These are phyloP conservation scores for Cyclina sinensis DNA, from an alignment of 1,140 invertebrate species.

Conservation along the genomic window DNA sequence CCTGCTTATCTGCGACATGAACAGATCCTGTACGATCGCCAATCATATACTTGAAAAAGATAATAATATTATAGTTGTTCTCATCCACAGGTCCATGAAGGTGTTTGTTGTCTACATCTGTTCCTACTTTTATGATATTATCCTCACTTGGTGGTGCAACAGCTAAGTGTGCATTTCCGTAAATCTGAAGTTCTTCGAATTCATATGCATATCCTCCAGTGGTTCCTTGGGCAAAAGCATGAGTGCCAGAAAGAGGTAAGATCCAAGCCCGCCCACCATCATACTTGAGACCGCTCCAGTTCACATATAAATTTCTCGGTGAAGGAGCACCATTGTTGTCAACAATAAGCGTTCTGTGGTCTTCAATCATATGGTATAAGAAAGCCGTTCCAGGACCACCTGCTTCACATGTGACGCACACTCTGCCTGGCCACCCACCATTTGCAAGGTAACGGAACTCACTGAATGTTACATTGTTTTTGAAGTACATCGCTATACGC, in stretches of 20 bases:
- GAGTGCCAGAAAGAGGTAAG: slow-evolving; percentile 76
- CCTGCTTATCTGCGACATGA: slow-evolving; percentile 75
- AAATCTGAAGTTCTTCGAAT: slow-evolving; percentile 82
- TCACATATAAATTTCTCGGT: slow-evolving; percentile 73
- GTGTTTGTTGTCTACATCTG: slow-evolving; percentile 10
- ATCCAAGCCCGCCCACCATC: slow-evolving; percentile 80
- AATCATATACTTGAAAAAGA: slow-evolving; percentile 83
- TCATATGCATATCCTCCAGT: slow-evolving; percentile 66
- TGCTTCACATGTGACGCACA: slow-evolving; percentile 70
- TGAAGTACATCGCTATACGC: slow-evolving; percentile 78
- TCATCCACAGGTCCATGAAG: slow-evolving; percentile 48
- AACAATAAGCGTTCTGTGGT: slow-evolving; percentile 78
- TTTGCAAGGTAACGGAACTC: slow-evolving; percentile 78
- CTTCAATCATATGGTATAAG: slow-evolving; percentile 76
- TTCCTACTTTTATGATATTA: slow-evolving; percentile 16
- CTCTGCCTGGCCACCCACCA: slow-evolving; percentile 72
- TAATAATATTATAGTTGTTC: slow-evolving; percentile 72
- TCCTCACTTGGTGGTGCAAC: slow-evolving; percentile 65
- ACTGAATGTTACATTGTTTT: slow-evolving; percentile 78
- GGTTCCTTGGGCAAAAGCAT: slow-evolving; percentile 71
- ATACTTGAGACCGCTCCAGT: slow-evolving; percentile 72
- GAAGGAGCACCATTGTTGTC: slow-evolving; percentile 76
- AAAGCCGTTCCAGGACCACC: slow-evolving; percentile 80
- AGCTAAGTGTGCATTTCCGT: slow-evolving; percentile 79
- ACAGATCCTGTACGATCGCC: slow-evolving; percentile 79